Conservation (phyloP, 1,140 invertebrate genomes). For the Temnothorax nylanderi region DNA sequence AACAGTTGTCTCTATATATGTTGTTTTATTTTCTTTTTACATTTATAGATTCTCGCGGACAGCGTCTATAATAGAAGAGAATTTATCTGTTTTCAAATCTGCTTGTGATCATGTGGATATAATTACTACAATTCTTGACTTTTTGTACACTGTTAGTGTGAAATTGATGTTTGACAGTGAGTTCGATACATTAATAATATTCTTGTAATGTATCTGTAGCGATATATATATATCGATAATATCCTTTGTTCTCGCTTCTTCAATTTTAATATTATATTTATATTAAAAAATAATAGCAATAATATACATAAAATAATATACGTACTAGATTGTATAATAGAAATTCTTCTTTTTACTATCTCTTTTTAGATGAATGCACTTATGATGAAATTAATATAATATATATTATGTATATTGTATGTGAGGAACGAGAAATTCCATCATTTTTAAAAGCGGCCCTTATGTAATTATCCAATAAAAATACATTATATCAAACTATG, state of each 20-base stretch:
- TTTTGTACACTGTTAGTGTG: background rate
- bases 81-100: conserved; percentile 17
- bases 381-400: background rate
- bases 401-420: background rate
- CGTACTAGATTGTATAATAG: no score
- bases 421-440: background rate
- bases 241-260: background rate
- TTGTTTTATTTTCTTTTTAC: background rate
- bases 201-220: background rate
- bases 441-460: background rate
- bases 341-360: background rate
- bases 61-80: conserved; percentile 20
- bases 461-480: conserved; percentile 9
- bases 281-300: background rate
- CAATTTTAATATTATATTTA: background rate
- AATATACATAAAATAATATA: no score
- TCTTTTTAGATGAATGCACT: background rate
- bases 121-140: conserved; percentile 6
- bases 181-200: background rate
- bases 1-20: background rate
- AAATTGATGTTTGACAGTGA: background rate
- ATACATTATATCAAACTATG: background rate
- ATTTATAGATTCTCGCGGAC: background rate
- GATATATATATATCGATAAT: background rate
- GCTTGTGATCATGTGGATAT: conserved; percentile 1